Base-by-base conservation (phyloP, 1,140 invertebrate species). In the Brachionus manjavacas region DNA sequence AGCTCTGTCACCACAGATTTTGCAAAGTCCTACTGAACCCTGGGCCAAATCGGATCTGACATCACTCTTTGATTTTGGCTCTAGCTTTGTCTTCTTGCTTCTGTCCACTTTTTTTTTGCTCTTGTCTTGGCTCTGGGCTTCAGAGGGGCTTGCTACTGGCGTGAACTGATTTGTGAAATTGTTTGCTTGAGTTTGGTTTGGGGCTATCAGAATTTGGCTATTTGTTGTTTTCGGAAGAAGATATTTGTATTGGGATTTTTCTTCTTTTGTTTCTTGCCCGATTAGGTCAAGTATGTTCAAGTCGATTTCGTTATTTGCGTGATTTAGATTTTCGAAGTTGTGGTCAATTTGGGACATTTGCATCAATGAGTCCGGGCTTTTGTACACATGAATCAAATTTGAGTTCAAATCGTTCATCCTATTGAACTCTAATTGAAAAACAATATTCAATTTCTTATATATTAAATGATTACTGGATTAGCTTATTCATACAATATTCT, bases 1-100 rank as follows among this genome's bases (percentile, higher is more conserved):
- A 4, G 87, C 87, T 85, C 89, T 89, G 85, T 90, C 89, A 68
- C 86, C 86, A 79, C 89, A 90, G 2, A 90, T 88, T n/a, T 89
- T 88, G 86, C 89, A 90, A 28, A 88, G 88, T 80, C 70, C 70
- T 4, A 74, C 70, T 6, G 70, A 74, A 1, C 70, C 70, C 39
- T 23, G 35, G 43, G 16, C 70, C 31, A 39, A 68, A 1, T 68
- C 66, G 3, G 66, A 68, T 68, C 12, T 68, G 3, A 14, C 31
- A 31, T 68, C 66, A 31, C 25, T 14, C 12, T 68, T 68, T 31
- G 66, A 4, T 31, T 68, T 68, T 68, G 35, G 25, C 14, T 68
- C 25, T n/a, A 31, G 31, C 25, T 68, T 68, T 31, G 12, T 28
- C 39, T 28, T 68, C n/a, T 68, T 31, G 25, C 7, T 31, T 68